A percentile compares a stretch with the other conserved stretches of the same genome.
These are phyloP conservation scores for Thamnophis sirtalis DNA, from an alignment of 2,113 vertebrate genomes.

Conservation along the genomic window DNA sequence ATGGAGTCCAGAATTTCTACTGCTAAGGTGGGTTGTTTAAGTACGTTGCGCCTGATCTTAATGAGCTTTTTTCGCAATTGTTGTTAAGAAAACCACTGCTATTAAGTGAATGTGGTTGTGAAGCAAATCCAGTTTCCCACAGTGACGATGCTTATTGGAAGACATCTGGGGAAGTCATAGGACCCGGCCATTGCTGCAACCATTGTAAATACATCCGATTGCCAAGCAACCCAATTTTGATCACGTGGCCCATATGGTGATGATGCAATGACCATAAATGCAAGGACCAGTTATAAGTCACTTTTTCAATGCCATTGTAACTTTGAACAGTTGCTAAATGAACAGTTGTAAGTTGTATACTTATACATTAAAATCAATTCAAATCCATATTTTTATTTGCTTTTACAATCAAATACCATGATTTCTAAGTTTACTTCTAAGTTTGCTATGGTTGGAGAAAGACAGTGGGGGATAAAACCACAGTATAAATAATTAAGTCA, in stretches of 20 bases:
- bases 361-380: neutral
- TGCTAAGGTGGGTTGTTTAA: neutral
- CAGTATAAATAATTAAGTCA: conserved; percentile 41
- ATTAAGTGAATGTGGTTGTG: neutral
- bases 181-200: neutral
- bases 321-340: neutral
- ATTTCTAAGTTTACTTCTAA: conserved; percentile 41
- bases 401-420: conserved; percentile 46
- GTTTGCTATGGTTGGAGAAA: conserved; percentile 41
- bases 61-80: neutral
- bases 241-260: neutral
- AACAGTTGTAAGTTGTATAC: neutral
- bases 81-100: neutral
- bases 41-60: neutral
- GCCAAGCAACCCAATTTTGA: neutral
- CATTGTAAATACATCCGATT: neutral
- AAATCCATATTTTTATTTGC: conserved; percentile 24
- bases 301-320: no score
- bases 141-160: neutral
- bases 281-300: neutral
- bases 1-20: neutral
- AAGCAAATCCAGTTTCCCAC: neutral
- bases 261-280: neutral
- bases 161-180: no score
- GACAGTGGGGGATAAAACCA: conserved; percentile 37